phyloP scores from a whole-genome alignment of 2,113 vertebrate species.

The Ameiurus melas region DNA sequence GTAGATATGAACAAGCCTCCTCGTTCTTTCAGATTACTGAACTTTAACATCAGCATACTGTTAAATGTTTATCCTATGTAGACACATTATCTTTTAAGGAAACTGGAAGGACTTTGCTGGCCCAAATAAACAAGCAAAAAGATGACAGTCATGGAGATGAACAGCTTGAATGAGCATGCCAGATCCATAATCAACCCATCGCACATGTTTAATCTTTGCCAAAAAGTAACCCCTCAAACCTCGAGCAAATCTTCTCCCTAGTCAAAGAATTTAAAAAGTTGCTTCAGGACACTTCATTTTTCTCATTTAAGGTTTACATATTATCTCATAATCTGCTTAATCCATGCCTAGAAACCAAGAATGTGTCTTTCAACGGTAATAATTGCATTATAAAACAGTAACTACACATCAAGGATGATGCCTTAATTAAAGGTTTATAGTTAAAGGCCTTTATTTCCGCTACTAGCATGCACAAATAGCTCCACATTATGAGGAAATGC shows the following conservation, averaged over 20 bases:
- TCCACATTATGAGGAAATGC: conserved; percentile 28
- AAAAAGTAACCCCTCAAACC: conserved; percentile 15
- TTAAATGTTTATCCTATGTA: neutral
- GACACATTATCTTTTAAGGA: neutral
- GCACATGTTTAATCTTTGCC: neutral
- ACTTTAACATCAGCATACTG: neutral
- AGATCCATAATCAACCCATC: neutral
- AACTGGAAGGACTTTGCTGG: neutral
- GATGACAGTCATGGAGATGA: neutral
- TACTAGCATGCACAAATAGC: conserved; percentile 5
- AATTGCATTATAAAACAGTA: neutral
- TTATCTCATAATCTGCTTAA: neutral
- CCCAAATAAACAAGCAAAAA: neutral
- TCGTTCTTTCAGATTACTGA: neutral
- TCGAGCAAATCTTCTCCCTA: neutral
- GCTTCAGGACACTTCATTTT: neutral
- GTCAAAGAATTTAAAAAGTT: neutral
- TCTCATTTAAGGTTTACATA: neutral
- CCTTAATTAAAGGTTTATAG: neutral
- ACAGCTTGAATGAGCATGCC: neutral
- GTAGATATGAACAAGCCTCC: neutral
- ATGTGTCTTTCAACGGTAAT: neutral
- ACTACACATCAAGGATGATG: neutral
- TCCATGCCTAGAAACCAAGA: neutral
- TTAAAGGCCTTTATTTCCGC: neutral